Evolutionary conservation across 2,888 invertebrate species (phyloP).

Genomic region (Acanthosoma haemorrhoidale): DNA sequence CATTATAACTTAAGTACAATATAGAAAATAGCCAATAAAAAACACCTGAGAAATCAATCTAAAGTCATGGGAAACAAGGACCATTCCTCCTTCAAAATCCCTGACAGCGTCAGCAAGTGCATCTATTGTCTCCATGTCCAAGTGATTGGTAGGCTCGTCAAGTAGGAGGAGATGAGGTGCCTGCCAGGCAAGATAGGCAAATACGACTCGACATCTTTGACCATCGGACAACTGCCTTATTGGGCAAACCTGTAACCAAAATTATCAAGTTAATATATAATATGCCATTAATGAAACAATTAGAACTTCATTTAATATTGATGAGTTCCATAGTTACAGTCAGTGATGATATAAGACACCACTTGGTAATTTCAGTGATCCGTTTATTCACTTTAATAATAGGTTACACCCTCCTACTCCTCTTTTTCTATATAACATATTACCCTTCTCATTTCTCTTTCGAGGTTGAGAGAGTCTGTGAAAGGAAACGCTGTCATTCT

Average conservation of each 20-base stretch:
- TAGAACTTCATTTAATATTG: too few species aligned
- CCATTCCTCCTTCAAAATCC: conserved; percentile 97
- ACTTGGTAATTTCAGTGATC: too few species aligned
- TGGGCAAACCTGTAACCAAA: conserved; percentile 67
- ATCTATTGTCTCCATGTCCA: conserved; percentile 98
- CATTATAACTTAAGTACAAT: neutral
- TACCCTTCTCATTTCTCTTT: too few species aligned
- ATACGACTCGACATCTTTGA: conserved; percentile 95
- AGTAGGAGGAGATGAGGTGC: conserved; percentile 86
- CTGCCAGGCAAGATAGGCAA: conserved; percentile 98
- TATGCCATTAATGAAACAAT: too few species aligned
- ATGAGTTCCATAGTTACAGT: too few species aligned
- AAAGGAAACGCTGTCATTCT: too few species aligned
- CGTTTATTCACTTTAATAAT: too few species aligned
- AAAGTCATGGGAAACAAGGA: conserved; percentile 99
- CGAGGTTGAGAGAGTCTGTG: too few species aligned
- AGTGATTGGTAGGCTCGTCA: conserved; percentile 87
- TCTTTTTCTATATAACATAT: too few species aligned
- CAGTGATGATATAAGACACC: too few species aligned
- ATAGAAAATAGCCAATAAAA: neutral
- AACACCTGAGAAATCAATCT: conserved; percentile 92
- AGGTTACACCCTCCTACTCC: too few species aligned
- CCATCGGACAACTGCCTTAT: conserved; percentile 95
- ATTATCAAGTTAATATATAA: too few species aligned
- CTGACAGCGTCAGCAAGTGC: conserved; percentile 95